Evolutionary conservation across 2,797 vertebrate species (phyloP), one percentile per base, ranked within the genome.

Genomic region (Lithobates sylvaticus): DNA sequence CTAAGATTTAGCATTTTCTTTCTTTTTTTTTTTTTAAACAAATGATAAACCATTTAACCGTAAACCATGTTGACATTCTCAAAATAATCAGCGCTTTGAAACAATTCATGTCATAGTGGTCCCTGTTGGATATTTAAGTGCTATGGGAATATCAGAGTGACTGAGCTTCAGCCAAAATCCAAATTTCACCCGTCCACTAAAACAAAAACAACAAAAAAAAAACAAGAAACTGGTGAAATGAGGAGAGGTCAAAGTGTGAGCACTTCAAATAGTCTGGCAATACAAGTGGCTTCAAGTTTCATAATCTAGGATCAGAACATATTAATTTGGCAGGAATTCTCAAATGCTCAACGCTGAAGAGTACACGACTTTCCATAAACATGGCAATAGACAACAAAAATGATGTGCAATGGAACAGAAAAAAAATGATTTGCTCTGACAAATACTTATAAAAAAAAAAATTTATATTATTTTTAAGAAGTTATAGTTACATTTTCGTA

Each of bases 341-440:
- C 10, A 70, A 86, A 72, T 54, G 61, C 39, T 77, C n/a, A 76
- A 34, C n/a, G 74, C 7, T 50, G 74, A 73, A 23, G 50, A 86
- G 42, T 42, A 76, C 42, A 26, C 39, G 42, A 86, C 72, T 86
- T 86, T 86, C 84, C 84, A 47, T 86, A 86, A 86, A 86, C 84
- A 86, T 81, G 84, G 84, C 77, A 80, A 81, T 7, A 34, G 32
- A 61, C 39, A 29, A 58, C 47, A 72, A 61, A 61, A 36, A 61
- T 36, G 21, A 72, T 26, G 10, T 10, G 5, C 32, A 10, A 42
- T 61, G 70, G 54, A 61, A 54, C 12, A 2, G 5, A 29, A 73
- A 65, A 65, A 74, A 42, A 32, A 79, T 23, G n/a, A n/a, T 6
- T 72, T 34, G 18, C 54, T 47, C 1, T 44, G n/a, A 8, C 70